Evolutionary conservation across 2,797 vertebrate genomes (phyloP).

Genomic region (Toxotes lorentzi): DNA sequence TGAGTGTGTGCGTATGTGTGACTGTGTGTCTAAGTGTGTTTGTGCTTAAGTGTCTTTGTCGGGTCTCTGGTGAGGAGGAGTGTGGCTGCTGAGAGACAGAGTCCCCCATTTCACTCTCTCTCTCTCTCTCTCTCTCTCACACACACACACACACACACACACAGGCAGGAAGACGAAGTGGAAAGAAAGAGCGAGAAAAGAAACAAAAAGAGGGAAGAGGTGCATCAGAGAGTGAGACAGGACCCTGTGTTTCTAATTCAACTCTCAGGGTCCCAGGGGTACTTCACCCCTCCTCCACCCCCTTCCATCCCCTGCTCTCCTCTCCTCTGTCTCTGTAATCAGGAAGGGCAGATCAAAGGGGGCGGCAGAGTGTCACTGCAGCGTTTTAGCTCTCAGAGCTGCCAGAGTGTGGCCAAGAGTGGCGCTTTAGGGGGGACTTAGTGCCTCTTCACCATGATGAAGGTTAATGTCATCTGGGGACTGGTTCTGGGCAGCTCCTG

Average conservation of each 20-base stretch:
- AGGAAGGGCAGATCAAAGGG: constrained; percentile 86
- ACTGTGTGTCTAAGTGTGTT: constrained; percentile 46
- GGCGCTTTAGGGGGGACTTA: constrained; percentile 80
- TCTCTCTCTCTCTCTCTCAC: no score
- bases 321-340: constrained; percentile 81
- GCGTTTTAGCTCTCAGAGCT: constrained; percentile 84
- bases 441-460: constrained; percentile 85
- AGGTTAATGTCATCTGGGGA: constrained; percentile 86
- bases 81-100: constrained; percentile 71
- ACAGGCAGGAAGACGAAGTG: constrained; percentile 40
- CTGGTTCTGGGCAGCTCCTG: constrained; percentile 74
- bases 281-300: constrained; percentile 58
- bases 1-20: constrained; percentile 46
- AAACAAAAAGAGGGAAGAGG: constrained; percentile 74
- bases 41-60: constrained; percentile 80
- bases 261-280: constrained; percentile 77
- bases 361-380: constrained; percentile 82
- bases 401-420: constrained; percentile 81
- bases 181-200: constrained; percentile 64
- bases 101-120: constrained; percentile 63
- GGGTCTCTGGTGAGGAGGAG: constrained; percentile 75
- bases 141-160: neutral
- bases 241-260: constrained; percentile 75
- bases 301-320: constrained; percentile 53
- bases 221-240: constrained; percentile 73